Evolutionary conservation across 2,888 invertebrate species (phyloP), one percentile per base, ranked within the genome.

Genomic region (Torymus tubicola): DNA sequence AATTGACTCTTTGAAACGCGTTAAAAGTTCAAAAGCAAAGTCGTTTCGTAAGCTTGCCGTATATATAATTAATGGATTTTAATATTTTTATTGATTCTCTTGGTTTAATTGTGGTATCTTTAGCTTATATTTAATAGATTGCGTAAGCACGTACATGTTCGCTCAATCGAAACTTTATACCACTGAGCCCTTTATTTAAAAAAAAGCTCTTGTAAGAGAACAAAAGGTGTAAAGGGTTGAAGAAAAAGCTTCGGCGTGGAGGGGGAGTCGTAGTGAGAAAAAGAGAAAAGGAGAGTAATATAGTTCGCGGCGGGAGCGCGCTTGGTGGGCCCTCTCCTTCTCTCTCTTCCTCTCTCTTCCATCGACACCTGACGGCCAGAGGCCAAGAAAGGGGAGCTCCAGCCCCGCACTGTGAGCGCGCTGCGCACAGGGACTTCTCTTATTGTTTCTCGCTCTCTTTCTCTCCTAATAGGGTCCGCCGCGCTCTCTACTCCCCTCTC

Each of bases 201-300:
- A 1, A 42, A 42, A 5, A 42, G 21, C 21, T 21, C 10, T 42
- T n/a, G 11, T 11, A 42, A 64, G 42, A 64, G 8, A 18, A 16
- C 5, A 16, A 13, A 24, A 31, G 12, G 13, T 2, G 13, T 2
- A 24, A 14, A 52, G 21, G 21, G n/a, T n/a, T 16, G 52, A 8
- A 57, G 12, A 16, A 21, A 24, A 53, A 31, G 42, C 16, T 60
- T 52, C 65, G 64, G 71, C 65, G 52, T 31, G 71, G 24, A 60
- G 42, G 76, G 21, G 21, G 50, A 14, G 57, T 14, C 64, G 13
- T 52, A 75, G 65, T 60, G 72, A 70, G 76, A 69, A 74, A 63
- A 69, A 74, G 74, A 64, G 81, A 67, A 76, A 75, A 81, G 65
- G 75, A 78, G 78, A 75, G 68, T 61, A 61, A 76, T 69, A 77